These are phyloP conservation scores for Centropyge bicolor DNA, from an alignment of 2,797 vertebrate genomes.

Conservation along the genomic window DNA sequence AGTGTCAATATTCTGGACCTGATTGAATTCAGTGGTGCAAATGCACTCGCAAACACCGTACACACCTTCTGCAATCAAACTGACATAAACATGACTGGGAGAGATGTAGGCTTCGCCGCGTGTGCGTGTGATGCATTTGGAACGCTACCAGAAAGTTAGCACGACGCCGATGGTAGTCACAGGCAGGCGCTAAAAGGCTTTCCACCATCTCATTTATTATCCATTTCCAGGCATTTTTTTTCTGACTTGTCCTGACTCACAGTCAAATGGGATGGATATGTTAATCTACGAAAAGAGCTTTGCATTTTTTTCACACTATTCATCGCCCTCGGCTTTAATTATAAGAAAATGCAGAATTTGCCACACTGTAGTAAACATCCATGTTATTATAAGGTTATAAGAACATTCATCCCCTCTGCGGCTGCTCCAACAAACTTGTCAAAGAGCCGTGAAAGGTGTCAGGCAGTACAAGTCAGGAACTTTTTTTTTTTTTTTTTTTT, in stretches of 20 bases:
- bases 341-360: neutral
- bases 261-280: neutral
- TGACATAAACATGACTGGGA: slow-evolving; percentile 8
- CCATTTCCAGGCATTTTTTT: neutral
- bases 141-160: neutral
- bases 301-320: neutral
- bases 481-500: neutral
- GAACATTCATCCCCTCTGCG: neutral
- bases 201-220: neutral
- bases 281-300: neutral
- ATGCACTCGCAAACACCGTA: slow-evolving; percentile 33
- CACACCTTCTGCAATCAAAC: slow-evolving; percentile 19
- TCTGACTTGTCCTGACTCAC: neutral
- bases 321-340: neutral
- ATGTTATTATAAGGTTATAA: neutral
- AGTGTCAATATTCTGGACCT: slow-evolving; percentile 50
- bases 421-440: neutral
- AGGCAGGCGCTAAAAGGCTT: slow-evolving; percentile 29
- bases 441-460: neutral
- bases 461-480: neutral
- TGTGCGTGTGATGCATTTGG: neutral
- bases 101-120: neutral
- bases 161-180: neutral
- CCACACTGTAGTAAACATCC: neutral
- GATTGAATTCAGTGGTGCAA: slow-evolving; percentile 60